phyloP scores from a whole-genome alignment of 2,113 vertebrate genomes.

The Lagenorhynchus albirostris region DNA sequence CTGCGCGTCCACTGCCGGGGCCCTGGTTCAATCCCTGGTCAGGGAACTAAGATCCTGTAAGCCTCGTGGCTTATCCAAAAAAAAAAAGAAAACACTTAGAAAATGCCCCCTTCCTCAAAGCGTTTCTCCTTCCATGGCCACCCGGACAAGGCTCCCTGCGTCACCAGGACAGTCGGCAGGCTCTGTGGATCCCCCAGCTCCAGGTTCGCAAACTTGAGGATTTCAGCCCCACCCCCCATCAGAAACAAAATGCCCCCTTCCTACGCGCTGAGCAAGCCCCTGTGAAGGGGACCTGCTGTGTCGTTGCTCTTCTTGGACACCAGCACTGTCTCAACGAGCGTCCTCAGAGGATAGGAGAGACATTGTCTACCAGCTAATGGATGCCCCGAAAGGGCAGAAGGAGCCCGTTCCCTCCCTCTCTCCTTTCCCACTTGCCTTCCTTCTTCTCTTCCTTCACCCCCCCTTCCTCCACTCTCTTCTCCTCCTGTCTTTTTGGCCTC shows the following conservation, averaged over 20 bases:
- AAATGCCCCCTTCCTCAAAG: not conserved
- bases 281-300: rapidly evolving
- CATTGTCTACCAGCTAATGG: not conserved
- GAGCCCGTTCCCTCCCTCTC: not conserved
- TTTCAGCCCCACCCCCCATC: not conserved
- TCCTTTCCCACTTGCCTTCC: not conserved
- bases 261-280: not conserved
- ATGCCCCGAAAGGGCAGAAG: not conserved
- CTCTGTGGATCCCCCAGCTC: not conserved
- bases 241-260: not conserved
- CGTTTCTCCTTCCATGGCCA: not conserved
- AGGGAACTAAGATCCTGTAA: not conserved
- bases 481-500: not conserved
- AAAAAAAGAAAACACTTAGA: not conserved
- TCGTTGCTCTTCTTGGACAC: not conserved
- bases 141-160: not conserved
- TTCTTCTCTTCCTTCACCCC: not conserved
- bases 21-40: not conserved
- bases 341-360: not conserved
- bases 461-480: not conserved
- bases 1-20: not conserved
- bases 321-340: rapidly evolving
- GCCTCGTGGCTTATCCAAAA: rapidly evolving
- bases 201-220: not conserved
- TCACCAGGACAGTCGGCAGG: not conserved